These are phyloP conservation scores for Lophura nycthemera DNA, from an alignment of 2,113 vertebrate genomes.

Conservation along the genomic window DNA sequence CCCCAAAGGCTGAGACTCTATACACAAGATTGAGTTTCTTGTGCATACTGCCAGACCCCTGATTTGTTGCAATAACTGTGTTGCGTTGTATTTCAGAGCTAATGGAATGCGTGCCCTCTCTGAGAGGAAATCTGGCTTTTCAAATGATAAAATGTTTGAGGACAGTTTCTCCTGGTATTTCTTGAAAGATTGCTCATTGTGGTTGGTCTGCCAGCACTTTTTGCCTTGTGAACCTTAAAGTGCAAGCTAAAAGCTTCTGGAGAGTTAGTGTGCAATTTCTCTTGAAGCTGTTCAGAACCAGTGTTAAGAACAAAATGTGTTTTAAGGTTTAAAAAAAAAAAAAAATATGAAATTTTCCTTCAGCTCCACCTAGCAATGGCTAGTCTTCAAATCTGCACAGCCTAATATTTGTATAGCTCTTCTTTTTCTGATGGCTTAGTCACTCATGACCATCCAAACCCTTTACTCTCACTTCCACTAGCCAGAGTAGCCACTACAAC, in stretches of 20 bases:
- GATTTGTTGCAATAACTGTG: not conserved
- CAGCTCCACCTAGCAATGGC: not conserved
- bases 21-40: not conserved
- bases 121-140: conserved; percentile 5
- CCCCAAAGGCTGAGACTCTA: not conserved
- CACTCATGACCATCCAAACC: not conserved
- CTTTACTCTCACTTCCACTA: not conserved
- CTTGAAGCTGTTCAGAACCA: not conserved
- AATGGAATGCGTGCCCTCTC: not conserved
- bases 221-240: not conserved
- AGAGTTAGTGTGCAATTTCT: not conserved
- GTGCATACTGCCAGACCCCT: not conserved
- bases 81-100: not conserved
- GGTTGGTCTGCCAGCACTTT: not conserved
- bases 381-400: not conserved
- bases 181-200: not conserved
- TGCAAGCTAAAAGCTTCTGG: not conserved
- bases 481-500: not conserved
- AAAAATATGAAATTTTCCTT: not conserved
- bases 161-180: not conserved
- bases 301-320: not conserved
- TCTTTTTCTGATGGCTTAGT: not conserved
- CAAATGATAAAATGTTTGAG: conserved; percentile 6
- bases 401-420: not conserved
- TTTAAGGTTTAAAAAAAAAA: not conserved